phyloP scores from a whole-genome alignment of 2,113 vertebrate genomes.

The Dunckerocampus dactyliophorus region DNA sequence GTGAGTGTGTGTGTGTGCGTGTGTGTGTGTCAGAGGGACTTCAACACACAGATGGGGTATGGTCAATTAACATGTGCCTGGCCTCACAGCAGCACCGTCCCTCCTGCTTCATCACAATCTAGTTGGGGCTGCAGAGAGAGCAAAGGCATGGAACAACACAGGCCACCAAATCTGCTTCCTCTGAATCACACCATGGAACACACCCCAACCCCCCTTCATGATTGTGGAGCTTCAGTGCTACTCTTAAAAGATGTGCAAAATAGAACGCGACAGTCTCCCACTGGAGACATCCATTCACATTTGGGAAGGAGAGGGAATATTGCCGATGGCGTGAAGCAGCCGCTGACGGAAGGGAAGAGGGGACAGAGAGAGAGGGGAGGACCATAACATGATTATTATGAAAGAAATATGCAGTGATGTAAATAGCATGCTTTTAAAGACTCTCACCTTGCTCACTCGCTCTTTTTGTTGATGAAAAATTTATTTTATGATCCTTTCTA shows the following conservation, averaged over 20 bases:
- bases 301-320: slow-evolving; percentile 8
- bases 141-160: slow-evolving; percentile 38
- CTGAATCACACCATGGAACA: slow-evolving; percentile 13
- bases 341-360: background rate
- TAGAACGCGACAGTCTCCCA: slow-evolving; percentile 17
- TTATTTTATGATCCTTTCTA: slow-evolving; percentile 60
- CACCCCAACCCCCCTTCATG: background rate
- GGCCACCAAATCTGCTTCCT: slow-evolving; percentile 21
- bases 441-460: slow-evolving; percentile 8
- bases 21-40: slow-evolving; percentile 17
- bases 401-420: slow-evolving; percentile 20
- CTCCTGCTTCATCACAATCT: slow-evolving; percentile 41
- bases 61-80: slow-evolving; percentile 28
- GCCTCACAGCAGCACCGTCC: slow-evolving; percentile 8
- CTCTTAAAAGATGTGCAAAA: slow-evolving; percentile 13
- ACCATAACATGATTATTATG: background rate
- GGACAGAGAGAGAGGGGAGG: background rate
- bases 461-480: slow-evolving; percentile 52
- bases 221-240: slow-evolving; percentile 1
- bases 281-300: slow-evolving; percentile 25
- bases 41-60: slow-evolving; percentile 2
- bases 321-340: background rate
- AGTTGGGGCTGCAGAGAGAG: slow-evolving; percentile 30
- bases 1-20: slow-evolving; percentile 3
- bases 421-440: slow-evolving; percentile 23